These are phyloP conservation scores for Agrochola macilenta DNA, from an alignment of 2,888 invertebrate genomes.

Conservation along the genomic window DNA sequence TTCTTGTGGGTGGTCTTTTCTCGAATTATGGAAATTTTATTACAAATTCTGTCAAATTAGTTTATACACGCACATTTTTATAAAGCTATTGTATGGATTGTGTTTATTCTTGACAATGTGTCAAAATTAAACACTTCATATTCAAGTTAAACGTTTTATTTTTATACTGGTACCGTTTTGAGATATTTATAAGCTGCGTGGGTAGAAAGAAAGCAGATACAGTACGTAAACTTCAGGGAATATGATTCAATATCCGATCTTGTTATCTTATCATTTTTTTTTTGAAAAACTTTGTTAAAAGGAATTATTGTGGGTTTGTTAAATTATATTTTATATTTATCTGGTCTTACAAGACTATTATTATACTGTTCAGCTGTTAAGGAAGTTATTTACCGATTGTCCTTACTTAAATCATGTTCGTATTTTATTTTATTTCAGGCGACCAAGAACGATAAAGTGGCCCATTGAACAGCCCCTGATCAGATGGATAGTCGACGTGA, in stretches of 20 bases:
- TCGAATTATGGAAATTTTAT: conserved; percentile 88
- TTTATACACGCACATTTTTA: conserved; percentile 82
- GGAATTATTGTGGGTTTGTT: neutral
- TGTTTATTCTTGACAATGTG: conserved; percentile 61
- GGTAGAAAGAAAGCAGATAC: neutral
- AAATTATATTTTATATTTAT: neutral
- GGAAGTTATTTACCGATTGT: neutral
- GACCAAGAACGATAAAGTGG: neutral
- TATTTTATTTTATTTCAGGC: conserved; percentile 4
- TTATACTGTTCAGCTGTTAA: neutral
- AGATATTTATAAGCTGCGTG: conserved; percentile 5
- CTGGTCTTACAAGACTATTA: neutral
- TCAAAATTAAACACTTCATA: conserved; percentile 49
- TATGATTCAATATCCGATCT: neutral
- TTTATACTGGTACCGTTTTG: conserved; percentile 1
- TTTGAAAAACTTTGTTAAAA: neutral
- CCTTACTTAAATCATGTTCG: neutral
- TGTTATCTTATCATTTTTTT: neutral
- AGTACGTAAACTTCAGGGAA: neutral
- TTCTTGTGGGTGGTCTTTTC: conserved; percentile 85
- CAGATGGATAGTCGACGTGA: neutral
- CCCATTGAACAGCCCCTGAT: conserved; percentile 1
- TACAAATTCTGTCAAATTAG: conserved; percentile 86
- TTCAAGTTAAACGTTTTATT: conserved; percentile 41
- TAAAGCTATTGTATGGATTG: conserved; percentile 73